Base-by-base conservation (phyloP, 2,113 vertebrate genomes). In the Nothobranchius kuhntae region DNA sequence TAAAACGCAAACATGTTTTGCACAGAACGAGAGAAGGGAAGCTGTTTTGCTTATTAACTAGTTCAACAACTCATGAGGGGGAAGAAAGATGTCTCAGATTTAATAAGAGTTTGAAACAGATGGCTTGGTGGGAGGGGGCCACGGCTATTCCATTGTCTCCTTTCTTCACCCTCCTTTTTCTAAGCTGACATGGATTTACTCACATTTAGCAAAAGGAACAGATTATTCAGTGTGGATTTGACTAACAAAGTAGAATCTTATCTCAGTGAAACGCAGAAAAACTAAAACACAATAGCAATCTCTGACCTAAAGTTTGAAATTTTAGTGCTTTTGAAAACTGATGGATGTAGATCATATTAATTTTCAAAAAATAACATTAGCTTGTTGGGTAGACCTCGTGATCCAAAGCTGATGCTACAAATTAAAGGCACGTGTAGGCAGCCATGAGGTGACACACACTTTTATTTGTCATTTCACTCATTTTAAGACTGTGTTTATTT, bases 61-160 rank as follows among this genome's bases (percentile, higher is more conserved):
- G 74, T 60, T 55, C 59, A 74, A 68, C 63, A 59, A 40, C 42
- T 61, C 60, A 61, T 36, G 14, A 14, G n/a, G 13, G 53, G 35
- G 13, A 17, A 14, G 35, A 24, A 47, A 17, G 50, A 54, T 63
- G 62, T 59, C 46, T 73, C 6, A 1, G 17, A 64, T 67, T 75
- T 60, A 80, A 69, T 61, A 73, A 59, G 53, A 11, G 36, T 44
- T 71, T 74, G n/a, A 53, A 83, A 62, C 78, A 81, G 83, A 87
- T 87, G 81, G 78, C 71, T 65, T 56, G 60, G 74, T 69, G 76
- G 64, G 48, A 24, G 53, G 73, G 70, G 63, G 58, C 51, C 7
- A 13, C 36, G 17, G 51, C 68, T 77, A 36, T 77, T 73, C 51
- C 46, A 69, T 58, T 40, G 35, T 21, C 60, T 79, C 62, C 21